Evolutionary conservation across 2,113 vertebrate genomes (phyloP), one percentile per base, ranked within the genome.

Genomic region (Phalacrocorax brasilianus): DNA sequence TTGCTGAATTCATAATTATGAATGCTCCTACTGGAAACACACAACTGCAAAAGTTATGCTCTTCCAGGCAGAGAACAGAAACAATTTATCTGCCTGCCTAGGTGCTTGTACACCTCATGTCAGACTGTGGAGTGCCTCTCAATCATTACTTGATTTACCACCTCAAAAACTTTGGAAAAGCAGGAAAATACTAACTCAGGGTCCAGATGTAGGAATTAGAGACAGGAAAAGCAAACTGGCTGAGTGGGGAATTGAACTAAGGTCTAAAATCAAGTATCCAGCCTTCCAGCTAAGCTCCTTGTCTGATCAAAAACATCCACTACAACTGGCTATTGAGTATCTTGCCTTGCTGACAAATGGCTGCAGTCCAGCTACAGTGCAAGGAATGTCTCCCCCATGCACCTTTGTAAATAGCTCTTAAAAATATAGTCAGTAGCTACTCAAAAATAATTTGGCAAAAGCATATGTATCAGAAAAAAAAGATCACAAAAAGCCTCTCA

Each of bases 1-100:
- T 96, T 77, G 33, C 73, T 96, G 96, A 94, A 95, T 95, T 91
- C 79, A 44, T 96, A 95, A 94, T 96, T 95, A 92, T 22, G 40
- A 91, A 67, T 81, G 68, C 40, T 92, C 24, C 76, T 88, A 58
- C 89, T 92, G 56, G 61, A 96, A 96, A 92, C 65, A 94, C 59
- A 86, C 59, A 86, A 93, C 85, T 91, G 88, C 72, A 89, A 63
- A 96, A 95, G 92, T 93, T 96, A 86, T 74, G 92, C 79, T 96
- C 49, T 93, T 94, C 44, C 70, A 93, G 79, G 49, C 88, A 85
- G 47, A 86, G 91, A 96, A 89, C 35, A 95, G 86, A 86, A 93
- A 88, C 83, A 72, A 92, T 91, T 93, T 93, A 61, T 82, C 61
- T 96, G 72, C 73, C 56, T 95, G 85, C 68, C 44, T 95, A 91